Conservation (phyloP, 2,113 vertebrate species). For the Sceloporus undulatus region DNA sequence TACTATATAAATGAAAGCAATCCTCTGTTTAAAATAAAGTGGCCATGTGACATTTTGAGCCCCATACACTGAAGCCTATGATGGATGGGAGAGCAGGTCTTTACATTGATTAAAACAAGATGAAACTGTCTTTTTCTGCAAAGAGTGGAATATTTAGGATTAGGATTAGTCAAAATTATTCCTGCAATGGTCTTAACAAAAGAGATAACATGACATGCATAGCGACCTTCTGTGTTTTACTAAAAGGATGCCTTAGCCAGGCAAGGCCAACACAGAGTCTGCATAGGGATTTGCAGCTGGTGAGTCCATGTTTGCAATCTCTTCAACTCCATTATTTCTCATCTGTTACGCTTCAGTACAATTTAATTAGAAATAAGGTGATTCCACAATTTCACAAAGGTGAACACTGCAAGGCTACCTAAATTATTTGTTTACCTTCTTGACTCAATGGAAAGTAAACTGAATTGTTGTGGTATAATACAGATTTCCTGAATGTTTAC, state of each 20-base stretch:
- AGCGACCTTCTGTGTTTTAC: not conserved
- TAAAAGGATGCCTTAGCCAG: not conserved
- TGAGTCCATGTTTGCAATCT: not conserved
- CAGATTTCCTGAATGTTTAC: not conserved
- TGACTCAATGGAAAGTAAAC: not conserved
- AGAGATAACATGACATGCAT: not conserved
- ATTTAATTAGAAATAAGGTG: not conserved
- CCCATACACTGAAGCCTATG: constrained; percentile 6
- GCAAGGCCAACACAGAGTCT: not conserved
- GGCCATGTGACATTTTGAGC: constrained; percentile 22
- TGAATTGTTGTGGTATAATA: not conserved
- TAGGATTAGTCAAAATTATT: not conserved
- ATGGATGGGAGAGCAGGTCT: constrained; percentile 5
- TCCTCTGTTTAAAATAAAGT: constrained; percentile 30
- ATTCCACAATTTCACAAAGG: not conserved
- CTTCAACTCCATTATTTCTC: not conserved
- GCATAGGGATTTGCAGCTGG: not conserved
- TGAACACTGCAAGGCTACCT: not conserved
- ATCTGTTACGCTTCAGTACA: not conserved
- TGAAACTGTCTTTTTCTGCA: constrained; percentile 12
- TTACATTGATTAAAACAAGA: constrained; percentile 2
- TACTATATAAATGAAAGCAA: constrained; percentile 30
- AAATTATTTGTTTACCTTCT: not conserved
- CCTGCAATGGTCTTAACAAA: not conserved
- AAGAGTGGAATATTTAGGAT: constrained; percentile 10